These are phyloP conservation scores for Otus scops DNA, from an alignment of 2,797 vertebrate genomes.

Conservation along the genomic window DNA sequence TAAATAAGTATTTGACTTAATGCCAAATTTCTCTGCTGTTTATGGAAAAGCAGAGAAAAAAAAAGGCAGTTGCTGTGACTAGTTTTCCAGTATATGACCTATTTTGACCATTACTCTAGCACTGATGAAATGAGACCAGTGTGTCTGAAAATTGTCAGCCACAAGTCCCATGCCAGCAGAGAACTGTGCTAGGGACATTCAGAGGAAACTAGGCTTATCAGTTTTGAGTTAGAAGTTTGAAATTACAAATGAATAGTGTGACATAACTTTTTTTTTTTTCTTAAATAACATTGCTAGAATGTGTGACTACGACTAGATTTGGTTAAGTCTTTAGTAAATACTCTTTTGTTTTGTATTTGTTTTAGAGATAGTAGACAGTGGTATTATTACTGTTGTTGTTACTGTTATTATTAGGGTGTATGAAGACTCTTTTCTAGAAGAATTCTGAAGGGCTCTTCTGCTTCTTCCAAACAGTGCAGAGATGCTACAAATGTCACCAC, in stretches of 20 bases:
- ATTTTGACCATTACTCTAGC: not conserved
- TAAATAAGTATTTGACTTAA: slow-evolving; percentile 43
- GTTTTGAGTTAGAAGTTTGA: not conserved
- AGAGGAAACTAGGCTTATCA: not conserved
- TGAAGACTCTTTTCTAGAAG: not conserved
- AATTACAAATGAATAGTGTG: not conserved
- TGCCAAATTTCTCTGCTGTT: slow-evolving; percentile 35
- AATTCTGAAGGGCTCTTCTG: not conserved
- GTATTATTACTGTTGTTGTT: not conserved
- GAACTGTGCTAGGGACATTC: not conserved
- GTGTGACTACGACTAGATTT: not conserved
- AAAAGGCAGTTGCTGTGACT: slow-evolving; percentile 4
- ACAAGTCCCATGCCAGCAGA: not conserved
- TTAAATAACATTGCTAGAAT: not conserved
- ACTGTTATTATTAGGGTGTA: not conserved
- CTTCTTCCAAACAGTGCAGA: not conserved
- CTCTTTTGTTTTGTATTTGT: not conserved
- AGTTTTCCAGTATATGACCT: slow-evolving; percentile 27
- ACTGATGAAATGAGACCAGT: not conserved
- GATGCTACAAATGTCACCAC: not conserved
- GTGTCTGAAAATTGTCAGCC: not conserved
- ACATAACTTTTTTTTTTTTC: not conserved
- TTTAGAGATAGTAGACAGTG: not conserved
- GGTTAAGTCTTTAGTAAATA: not conserved
- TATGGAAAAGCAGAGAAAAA: slow-evolving; percentile 26